Conservation (phyloP, 2,113 vertebrate species). For the Oncorhynchus mykiss region DNA sequence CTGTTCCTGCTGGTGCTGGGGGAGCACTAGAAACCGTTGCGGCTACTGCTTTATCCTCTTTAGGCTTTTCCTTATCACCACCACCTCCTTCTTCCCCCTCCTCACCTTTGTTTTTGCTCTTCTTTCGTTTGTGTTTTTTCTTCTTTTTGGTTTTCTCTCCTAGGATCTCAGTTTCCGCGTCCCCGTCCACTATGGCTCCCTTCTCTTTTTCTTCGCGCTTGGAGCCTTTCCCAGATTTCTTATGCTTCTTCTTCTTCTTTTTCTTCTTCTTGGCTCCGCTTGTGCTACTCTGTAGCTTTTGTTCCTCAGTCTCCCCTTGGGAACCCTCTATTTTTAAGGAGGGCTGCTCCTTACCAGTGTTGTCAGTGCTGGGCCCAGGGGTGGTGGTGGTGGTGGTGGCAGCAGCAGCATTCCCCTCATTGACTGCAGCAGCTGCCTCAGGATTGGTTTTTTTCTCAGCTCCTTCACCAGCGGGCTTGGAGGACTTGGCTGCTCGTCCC, state of each 20-base stretch:
- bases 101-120: constrained; percentile 75
- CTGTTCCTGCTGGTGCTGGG: constrained; percentile 24
- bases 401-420: constrained; percentile 48
- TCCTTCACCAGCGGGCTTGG: constrained; percentile 51
- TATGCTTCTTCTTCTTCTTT: constrained; percentile 94
- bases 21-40: constrained; percentile 28
- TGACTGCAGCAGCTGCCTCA: constrained; percentile 57
- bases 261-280: constrained; percentile 78
- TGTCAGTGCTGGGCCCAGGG: constrained; percentile 49
- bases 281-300: constrained; percentile 60
- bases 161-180: constrained; percentile 65
- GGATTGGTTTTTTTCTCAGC: constrained; percentile 50
- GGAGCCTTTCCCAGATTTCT: constrained; percentile 90
- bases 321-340: constrained; percentile 40
- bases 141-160: constrained; percentile 89
- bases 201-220: constrained; percentile 84
- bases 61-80: constrained; percentile 63
- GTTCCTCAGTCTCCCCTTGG: constrained; percentile 48
- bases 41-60: constrained; percentile 60
- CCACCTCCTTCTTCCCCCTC: constrained; percentile 38
- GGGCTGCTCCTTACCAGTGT: constrained; percentile 53
- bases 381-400: constrained; percentile 17
- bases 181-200: constrained; percentile 67
- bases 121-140: constrained; percentile 90
- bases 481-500: constrained; percentile 61